phyloP scores from a whole-genome alignment of 2,797 vertebrate genomes.

The Manis javanica region DNA sequence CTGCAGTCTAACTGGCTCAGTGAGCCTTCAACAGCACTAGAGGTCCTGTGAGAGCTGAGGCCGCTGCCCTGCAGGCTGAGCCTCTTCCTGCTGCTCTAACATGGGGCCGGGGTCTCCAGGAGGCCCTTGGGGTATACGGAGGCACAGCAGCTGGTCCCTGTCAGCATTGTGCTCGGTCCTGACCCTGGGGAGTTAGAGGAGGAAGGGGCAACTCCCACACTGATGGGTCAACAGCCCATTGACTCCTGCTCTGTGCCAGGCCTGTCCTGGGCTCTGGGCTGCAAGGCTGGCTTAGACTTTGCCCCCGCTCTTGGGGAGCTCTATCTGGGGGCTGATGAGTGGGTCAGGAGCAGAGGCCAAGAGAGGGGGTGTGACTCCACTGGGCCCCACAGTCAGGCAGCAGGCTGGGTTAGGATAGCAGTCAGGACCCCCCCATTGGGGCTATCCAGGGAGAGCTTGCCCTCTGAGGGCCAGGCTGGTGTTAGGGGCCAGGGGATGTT shows the following conservation, averaged over 20 bases:
- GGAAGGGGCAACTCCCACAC: neutral
- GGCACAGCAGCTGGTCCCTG: neutral
- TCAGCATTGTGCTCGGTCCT: neutral
- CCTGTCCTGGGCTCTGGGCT: neutral
- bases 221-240: neutral
- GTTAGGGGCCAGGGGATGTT: neutral
- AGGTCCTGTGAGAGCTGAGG: too few relatives aligned
- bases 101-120: neutral
- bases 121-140: neutral
- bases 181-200: neutral
- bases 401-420: neutral
- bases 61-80: neutral
- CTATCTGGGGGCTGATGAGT: neutral
- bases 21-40: constrained; percentile 10
- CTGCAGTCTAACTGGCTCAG: neutral
- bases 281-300: too few relatives aligned
- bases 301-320: neutral
- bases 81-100: neutral
- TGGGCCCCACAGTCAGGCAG: neutral
- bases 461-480: neutral
- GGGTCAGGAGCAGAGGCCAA: neutral
- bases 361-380: neutral
- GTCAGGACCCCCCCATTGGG: rapidly evolving
- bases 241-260: neutral
- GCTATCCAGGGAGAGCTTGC: neutral